These are phyloP conservation scores for Phataginus tricuspis DNA, from an alignment of 2,797 vertebrate genomes.

Conservation along the genomic window DNA sequence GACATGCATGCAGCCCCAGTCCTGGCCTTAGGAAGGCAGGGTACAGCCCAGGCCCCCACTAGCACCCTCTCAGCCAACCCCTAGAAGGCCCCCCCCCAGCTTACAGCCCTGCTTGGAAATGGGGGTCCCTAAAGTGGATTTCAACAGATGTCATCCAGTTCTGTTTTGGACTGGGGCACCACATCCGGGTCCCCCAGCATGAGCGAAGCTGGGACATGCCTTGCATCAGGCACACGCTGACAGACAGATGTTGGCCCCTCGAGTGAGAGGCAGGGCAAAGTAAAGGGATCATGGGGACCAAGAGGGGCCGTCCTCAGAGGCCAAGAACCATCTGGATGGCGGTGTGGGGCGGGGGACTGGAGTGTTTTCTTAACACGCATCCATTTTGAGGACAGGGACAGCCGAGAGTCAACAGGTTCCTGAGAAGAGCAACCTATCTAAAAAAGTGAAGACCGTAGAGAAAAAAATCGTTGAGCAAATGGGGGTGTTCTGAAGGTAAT, in stretches of 20 bases:
- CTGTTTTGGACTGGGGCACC: not conserved
- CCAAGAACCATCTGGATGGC: not conserved
- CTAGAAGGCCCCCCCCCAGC: not conserved
- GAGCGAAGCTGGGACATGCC: not conserved
- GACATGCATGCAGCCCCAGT: not conserved
- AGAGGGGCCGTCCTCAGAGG: not conserved
- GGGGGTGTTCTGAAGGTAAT: conserved; percentile 84
- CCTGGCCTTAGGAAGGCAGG: not conserved
- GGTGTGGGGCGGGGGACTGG: not conserved
- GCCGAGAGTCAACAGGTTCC: not conserved
- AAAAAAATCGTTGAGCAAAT: conserved; percentile 69
- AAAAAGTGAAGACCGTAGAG: conserved; percentile 71
- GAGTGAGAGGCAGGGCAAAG: not conserved
- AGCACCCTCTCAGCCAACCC: not conserved
- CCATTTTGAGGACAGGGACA: not conserved
- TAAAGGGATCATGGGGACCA: not conserved
- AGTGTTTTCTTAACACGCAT: conserved; percentile 62
- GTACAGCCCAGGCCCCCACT: not conserved
- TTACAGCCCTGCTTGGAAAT: not conserved
- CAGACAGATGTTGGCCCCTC: not conserved
- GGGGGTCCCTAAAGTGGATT: not conserved
- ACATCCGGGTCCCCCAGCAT: not conserved
- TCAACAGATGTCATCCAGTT: not conserved
- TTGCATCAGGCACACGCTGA: not conserved
- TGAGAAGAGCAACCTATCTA: conserved; percentile 11